A percentile compares a stretch with the other conserved stretches of the same genome.
phyloP scores from a whole-genome alignment of 53 echinoderm and acorn worm genomes.

The Glandiceps talaboti region DNA sequence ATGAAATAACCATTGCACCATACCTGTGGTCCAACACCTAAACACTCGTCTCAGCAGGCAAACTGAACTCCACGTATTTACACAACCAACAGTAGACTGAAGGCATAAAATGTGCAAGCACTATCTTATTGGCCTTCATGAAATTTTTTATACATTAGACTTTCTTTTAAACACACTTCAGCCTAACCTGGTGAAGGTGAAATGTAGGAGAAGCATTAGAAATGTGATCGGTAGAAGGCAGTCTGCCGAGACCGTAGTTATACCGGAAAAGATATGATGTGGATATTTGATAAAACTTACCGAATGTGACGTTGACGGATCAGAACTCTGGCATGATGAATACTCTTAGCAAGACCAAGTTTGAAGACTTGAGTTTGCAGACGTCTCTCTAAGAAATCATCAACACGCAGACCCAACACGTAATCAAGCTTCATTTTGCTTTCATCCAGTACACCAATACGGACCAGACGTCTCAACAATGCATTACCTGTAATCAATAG shows the following conservation, averaged over 20 bases:
- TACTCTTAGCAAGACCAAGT: conserved; percentile 95
- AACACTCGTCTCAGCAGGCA: no score
- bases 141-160: no score
- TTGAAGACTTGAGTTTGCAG: conserved; percentile 99
- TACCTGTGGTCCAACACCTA: no score
- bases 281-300: no score
- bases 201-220: not conserved
- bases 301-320: conserved; percentile 98
- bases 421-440: conserved; percentile 99
- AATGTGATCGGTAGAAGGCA: not conserved
- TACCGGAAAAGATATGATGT: no score
- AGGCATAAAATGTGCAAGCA: not conserved
- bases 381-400: conserved; percentile 96
- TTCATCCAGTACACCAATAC: conserved; percentile 95
- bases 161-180: not conserved
- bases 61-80: no score
- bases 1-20: no score
- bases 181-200: not conserved
- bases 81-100: not conserved
- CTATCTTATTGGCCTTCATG: not conserved
- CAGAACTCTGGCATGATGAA: conserved; percentile 95
- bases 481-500: conserved; percentile 92
- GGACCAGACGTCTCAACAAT: conserved; percentile 92
- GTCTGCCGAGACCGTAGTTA: not conserved
- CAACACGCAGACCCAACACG: conserved; percentile 94